Conservation (phyloP, 2,888 invertebrate species). For the Polymixis flavicincta region DNA sequence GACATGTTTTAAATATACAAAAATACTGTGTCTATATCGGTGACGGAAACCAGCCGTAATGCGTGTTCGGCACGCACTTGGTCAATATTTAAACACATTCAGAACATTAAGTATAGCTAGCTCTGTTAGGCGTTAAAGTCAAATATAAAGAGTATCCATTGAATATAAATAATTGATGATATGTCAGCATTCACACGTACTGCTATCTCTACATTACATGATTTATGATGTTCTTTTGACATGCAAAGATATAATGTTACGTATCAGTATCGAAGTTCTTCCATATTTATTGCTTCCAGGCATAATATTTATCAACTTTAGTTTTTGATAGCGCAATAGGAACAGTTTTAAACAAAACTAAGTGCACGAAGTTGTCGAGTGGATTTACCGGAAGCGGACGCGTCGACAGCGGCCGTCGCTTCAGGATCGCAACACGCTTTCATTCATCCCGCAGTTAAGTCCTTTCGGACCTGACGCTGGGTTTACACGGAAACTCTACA, state of each 20-base stretch:
- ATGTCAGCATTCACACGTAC: slow-evolving; percentile 53
- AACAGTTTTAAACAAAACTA: slow-evolving; percentile 85
- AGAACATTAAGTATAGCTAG: slow-evolving; percentile 38
- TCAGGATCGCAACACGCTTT: slow-evolving; percentile 90
- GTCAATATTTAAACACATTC: slow-evolving; percentile 44
- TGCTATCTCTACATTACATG: slow-evolving; percentile 54
- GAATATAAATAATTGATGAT: slow-evolving; percentile 61
- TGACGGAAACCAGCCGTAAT: slow-evolving; percentile 38
- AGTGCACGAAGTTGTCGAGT: slow-evolving; percentile 88
- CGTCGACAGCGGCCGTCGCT: slow-evolving; percentile 89
- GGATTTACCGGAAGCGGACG: slow-evolving; percentile 89
- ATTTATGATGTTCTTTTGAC: slow-evolving; percentile 66
- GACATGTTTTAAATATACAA: slow-evolving; percentile 29
- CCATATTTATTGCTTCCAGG: slow-evolving; percentile 50
- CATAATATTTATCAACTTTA: slow-evolving; percentile 59
- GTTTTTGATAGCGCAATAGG: slow-evolving; percentile 69
- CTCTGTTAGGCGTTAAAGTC: slow-evolving; percentile 47
- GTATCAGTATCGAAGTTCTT: slow-evolving; percentile 43
- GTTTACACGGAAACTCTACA: slow-evolving; percentile 88
- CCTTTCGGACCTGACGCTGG: slow-evolving; percentile 76
- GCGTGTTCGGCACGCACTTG: slow-evolving; percentile 47
- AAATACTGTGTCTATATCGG: slow-evolving; percentile 33
- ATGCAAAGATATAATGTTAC: slow-evolving; percentile 56
- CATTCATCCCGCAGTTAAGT: slow-evolving; percentile 88
- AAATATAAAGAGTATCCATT: slow-evolving; percentile 50